Evolutionary conservation across 2,113 vertebrate species (phyloP), one percentile per base, ranked within the genome.

Genomic region (Pontoporia blainvillei): DNA sequence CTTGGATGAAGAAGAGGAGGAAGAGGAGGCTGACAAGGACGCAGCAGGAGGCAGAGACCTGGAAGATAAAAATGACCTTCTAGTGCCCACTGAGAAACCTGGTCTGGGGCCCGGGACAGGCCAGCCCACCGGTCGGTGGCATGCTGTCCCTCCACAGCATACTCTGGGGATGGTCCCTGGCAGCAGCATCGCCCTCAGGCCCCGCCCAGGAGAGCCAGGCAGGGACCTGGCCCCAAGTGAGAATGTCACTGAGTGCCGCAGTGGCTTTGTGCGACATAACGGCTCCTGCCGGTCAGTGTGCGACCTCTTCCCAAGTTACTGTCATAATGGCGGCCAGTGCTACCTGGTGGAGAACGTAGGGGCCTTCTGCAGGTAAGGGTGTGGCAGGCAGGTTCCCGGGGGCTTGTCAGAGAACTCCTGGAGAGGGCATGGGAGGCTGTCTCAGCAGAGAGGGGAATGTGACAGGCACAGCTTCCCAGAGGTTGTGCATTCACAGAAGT

Each of bases 271-370:
- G 94, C 96, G 98, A 73, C 98, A 98, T 91, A 99, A 99, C 21
- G 99, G 99, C 87, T 99, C 99, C 96, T 99, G 99, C 98, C 99
- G 98, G 96, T 99, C 99, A 0, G 97, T 99, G 90, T 99, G 99
- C 3, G 99, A 99, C 95, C 98, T 98, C 86, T 98, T 99, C 95
- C 99, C 99, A 54, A 99, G 99, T 98, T 99, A 99, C 98, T 99
- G 99, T 98, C 99, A 99, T 98, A 99, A 99, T 14, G 99, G 99
- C 8, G 99, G 99, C 44, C 99, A 99, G 98, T 99, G 99, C 96
- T 99, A 99, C 98, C 98, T 99, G 97, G 98, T 99, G 98, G 99
- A 99, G 97, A 99, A 99, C 85, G 97, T 98, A 54, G 99, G 99
- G 6, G 99, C 99, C 93, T 99, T 99, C 98, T 99, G 99, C 99